These are phyloP conservation scores for Aurelia coerulea DNA, from an alignment of 30 jellyfish, hydroid and myxozoan genomes.

Conservation along the genomic window DNA sequence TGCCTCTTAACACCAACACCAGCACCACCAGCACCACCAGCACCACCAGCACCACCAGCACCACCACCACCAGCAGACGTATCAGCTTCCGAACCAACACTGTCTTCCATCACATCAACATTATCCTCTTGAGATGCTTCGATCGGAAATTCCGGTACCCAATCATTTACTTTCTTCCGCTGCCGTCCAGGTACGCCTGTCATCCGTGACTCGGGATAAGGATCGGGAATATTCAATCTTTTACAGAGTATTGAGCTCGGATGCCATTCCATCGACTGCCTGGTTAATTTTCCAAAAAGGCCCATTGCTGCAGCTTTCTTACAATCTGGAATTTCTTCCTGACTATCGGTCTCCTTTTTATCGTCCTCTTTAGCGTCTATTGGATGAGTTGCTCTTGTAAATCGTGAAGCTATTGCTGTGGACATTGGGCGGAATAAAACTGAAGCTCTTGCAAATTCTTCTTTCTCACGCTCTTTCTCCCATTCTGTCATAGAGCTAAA, in stretches of 20 bases:
- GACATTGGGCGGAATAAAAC: conserved; percentile 88
- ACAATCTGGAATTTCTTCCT: conserved; percentile 46
- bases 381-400: conserved; percentile 75
- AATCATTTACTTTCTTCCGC: conserved; percentile 16
- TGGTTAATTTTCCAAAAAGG: conserved; percentile 82
- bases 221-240: conserved; percentile 85
- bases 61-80: not conserved
- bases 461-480: conserved; percentile 92
- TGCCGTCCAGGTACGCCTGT: conserved; percentile 73
- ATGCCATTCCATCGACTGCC: conserved; percentile 82
- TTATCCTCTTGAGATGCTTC: not conserved
- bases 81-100: not conserved
- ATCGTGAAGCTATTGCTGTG: conserved; percentile 75
- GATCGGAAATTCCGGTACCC: conserved; percentile 9
- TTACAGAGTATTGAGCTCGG: conserved; percentile 86
- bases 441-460: conserved; percentile 88
- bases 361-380: not conserved
- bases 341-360: not conserved
- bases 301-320: conserved; percentile 88
- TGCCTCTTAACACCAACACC: not conserved
- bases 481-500: conserved; percentile 91
- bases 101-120: not conserved
- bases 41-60: not conserved
- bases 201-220: conserved; percentile 73
- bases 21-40: not conserved